phyloP scores from a whole-genome alignment of 2,113 vertebrate genomes.

The Sclerurus mexicanus region DNA sequence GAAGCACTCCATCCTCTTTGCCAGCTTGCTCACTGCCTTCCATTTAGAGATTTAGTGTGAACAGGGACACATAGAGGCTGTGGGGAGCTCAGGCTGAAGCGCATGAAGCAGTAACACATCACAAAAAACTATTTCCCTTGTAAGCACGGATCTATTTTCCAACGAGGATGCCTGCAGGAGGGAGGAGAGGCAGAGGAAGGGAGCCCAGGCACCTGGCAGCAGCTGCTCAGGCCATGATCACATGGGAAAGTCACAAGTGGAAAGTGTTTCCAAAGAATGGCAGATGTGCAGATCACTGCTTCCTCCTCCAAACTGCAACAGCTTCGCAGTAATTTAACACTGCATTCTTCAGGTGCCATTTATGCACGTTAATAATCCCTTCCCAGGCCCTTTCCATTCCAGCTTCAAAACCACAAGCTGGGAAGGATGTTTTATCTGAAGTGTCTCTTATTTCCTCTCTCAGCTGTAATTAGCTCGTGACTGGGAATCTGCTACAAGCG shows the following conservation, averaged over 20 bases:
- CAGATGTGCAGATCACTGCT: slow-evolving; percentile 54
- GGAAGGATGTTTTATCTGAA: slow-evolving; percentile 35
- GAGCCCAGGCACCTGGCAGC: slow-evolving; percentile 34
- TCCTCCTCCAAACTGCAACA: slow-evolving; percentile 21
- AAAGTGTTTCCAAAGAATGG: slow-evolving; percentile 38
- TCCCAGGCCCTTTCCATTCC: slow-evolving; percentile 45
- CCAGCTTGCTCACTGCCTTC: background rate
- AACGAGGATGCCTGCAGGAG: background rate
- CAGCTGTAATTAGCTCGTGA: slow-evolving; percentile 38
- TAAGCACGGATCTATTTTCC: background rate
- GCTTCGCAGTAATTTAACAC: slow-evolving; percentile 42
- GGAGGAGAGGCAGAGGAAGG: background rate
- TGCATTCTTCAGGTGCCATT: slow-evolving; percentile 56
- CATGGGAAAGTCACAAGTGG: slow-evolving; percentile 30
- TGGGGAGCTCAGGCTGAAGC: background rate
- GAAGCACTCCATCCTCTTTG: background rate
- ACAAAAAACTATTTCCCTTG: background rate
- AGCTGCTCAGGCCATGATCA: slow-evolving; percentile 2
- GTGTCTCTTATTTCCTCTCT: slow-evolving; percentile 29
- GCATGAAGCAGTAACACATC: rapidly evolving
- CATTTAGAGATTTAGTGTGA: background rate
- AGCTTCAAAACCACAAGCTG: slow-evolving; percentile 42
- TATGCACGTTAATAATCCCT: slow-evolving; percentile 9
- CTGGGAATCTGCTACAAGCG: slow-evolving; percentile 12
- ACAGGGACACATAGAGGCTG: background rate